Conservation (phyloP, 2,797 vertebrate genomes). For the Manis javanica region DNA sequence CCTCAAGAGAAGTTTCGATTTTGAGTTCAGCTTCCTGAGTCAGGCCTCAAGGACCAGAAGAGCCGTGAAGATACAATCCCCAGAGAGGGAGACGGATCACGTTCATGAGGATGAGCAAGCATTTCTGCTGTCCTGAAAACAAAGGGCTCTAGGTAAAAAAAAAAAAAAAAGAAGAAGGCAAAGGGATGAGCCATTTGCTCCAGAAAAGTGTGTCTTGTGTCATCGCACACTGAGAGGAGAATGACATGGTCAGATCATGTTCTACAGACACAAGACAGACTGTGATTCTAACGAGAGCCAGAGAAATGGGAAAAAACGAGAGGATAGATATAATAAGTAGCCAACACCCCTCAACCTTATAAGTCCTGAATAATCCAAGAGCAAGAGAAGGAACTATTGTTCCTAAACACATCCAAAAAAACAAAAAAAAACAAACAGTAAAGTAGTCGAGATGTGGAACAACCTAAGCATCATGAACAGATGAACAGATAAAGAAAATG, state of each 20-base stretch:
- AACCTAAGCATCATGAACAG: neutral
- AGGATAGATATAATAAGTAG: neutral
- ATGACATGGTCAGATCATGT: neutral
- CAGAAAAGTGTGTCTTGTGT: neutral
- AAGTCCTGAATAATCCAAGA: neutral
- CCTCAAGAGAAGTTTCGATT: neutral
- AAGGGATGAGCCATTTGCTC: neutral
- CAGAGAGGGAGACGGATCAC: neutral
- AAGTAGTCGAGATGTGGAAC: neutral
- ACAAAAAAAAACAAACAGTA: neutral
- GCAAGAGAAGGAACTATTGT: neutral
- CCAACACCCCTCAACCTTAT: neutral
- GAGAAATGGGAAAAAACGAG: neutral
- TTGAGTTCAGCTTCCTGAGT: constrained; percentile 41
- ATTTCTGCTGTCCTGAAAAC: neutral
- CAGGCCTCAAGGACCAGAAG: neutral
- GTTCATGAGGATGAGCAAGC: neutral
- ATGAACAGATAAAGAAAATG: neutral
- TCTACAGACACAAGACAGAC: neutral
- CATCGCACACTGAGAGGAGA: neutral
- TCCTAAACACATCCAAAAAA: neutral
- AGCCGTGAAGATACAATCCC: neutral
- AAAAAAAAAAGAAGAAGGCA: neutral
- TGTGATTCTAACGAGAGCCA: neutral
- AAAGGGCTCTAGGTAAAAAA: neutral